Base-by-base conservation (phyloP, 2,888 invertebrate genomes). In the Helicoverpa assulta region DNA sequence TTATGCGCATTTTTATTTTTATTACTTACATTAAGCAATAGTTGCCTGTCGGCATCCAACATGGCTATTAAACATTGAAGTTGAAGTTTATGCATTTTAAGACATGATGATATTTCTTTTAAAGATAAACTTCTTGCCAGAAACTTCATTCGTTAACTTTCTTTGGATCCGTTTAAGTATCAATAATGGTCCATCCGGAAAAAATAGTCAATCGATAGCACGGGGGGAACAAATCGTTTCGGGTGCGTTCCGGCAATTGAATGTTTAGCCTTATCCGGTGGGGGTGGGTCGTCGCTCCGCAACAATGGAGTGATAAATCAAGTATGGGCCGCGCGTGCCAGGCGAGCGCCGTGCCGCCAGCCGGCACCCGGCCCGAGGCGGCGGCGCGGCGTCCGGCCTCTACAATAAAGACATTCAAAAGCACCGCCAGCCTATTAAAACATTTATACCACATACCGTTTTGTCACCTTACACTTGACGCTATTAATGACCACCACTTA, bases 301-400 rank as follows among this genome's bases (percentile, higher is more conserved):
- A 93, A 95, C 95, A 95, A 95, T 95, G 93, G 94, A 94, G 93
- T 93, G 93, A 95, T 95, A 95, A 95, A 95, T 95, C 95, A 95
- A 92, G 95, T 93, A 94, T 94, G 95, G 92, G 91, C 86, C 90
- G 93, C 95, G 94, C 93, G 94, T 94, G 94, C 94, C 91, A 85
- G 88, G 74, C 85, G 71, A 81, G 78, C 80, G 80, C 76, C 76
- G 76, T 76, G 78, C 76, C 80, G 78, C 73, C 72, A 84, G 84
- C 81, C 85, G 85, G 82, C 83, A 76, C 82, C 76, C 81, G 80
- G 78, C 68, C 68, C 59, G 75, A 81, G 85, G 85, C 73, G 73
- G 78, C 87, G 82, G 86, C 87, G 80, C 69, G 78, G 86, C 89
- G 89, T 91, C 90, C 90, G 90, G 87, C 82, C 81, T 84, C 83